Percentiles rank a stretch among this genome's conserved stretches.
Conservation (phyloP, 2,797 vertebrate genomes). For the Falco columbarius region DNA sequence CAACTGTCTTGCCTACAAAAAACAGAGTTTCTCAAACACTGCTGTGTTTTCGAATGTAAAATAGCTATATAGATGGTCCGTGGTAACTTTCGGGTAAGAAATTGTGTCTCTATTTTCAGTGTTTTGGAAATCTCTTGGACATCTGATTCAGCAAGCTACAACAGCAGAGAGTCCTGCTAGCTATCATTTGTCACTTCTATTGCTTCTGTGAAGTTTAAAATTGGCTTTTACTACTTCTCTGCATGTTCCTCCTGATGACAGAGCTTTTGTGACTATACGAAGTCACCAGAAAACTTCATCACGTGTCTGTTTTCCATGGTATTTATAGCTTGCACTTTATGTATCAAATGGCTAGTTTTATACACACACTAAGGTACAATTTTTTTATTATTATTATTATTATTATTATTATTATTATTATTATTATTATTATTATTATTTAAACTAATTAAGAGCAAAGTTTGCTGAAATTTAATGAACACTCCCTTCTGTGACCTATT, state of each 20-base stretch:
- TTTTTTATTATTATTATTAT: background rate
- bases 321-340: background rate
- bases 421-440: background rate
- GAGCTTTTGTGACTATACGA: background rate
- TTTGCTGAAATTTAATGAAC: constrained; percentile 29
- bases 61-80: background rate
- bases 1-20: background rate
- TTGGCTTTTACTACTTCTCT: constrained; percentile 12
- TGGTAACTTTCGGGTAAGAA: background rate
- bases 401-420: background rate
- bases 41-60: background rate
- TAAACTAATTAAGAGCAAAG: background rate
- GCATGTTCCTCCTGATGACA: background rate
- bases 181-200: constrained; percentile 9
- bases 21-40: background rate
- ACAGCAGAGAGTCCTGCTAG: background rate
- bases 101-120: background rate
- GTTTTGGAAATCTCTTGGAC: constrained; percentile 27
- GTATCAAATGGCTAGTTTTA: background rate
- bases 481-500: background rate
- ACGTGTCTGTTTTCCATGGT: background rate
- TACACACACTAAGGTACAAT: background rate
- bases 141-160: constrained; percentile 22
- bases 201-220: constrained; percentile 17
- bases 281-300: background rate